Percentiles rank a stretch among this genome's conserved stretches.
phyloP scores from a whole-genome alignment of 2,888 invertebrate species.

The Elysia crispata region DNA sequence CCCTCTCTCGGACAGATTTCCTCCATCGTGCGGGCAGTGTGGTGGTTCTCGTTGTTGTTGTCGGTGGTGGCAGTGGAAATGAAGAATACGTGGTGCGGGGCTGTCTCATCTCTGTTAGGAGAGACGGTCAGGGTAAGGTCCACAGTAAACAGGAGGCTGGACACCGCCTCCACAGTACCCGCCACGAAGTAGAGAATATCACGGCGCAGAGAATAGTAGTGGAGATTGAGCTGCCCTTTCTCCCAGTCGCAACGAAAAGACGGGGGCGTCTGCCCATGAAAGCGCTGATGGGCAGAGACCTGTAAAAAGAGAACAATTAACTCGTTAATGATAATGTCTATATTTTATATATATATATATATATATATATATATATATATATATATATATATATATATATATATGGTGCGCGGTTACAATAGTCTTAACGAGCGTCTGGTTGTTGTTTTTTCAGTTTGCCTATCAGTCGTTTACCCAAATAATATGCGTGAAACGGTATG shows the following conservation, averaged over 20 bases:
- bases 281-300: slow-evolving; percentile 46
- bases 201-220: slow-evolving; percentile 96
- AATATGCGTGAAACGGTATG: too few relatives aligned
- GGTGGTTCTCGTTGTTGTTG: slow-evolving; percentile 47
- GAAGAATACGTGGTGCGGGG: slow-evolving; percentile 80
- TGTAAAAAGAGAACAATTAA: not conserved
- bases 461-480: too few relatives aligned
- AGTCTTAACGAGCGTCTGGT: too few relatives aligned
- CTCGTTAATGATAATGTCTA: not conserved
- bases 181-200: slow-evolving; percentile 97
- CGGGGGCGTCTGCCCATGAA: slow-evolving; percentile 82
- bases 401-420: too few relatives aligned
- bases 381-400: too few relatives aligned
- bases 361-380: too few relatives aligned
- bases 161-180: slow-evolving; percentile 97
- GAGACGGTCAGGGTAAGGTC: slow-evolving; percentile 89
- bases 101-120: slow-evolving; percentile 91
- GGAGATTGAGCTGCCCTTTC: slow-evolving; percentile 81
- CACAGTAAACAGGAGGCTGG: slow-evolving; percentile 93
- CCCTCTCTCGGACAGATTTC: slow-evolving; percentile 58
- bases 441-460: too few relatives aligned
- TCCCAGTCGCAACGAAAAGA: slow-evolving; percentile 88
- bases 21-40: slow-evolving; percentile 37
- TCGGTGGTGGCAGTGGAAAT: slow-evolving; percentile 49
- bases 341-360: too few relatives aligned